Base-by-base conservation (phyloP, 2,797 vertebrate species). In the Sebastes dallii region DNA sequence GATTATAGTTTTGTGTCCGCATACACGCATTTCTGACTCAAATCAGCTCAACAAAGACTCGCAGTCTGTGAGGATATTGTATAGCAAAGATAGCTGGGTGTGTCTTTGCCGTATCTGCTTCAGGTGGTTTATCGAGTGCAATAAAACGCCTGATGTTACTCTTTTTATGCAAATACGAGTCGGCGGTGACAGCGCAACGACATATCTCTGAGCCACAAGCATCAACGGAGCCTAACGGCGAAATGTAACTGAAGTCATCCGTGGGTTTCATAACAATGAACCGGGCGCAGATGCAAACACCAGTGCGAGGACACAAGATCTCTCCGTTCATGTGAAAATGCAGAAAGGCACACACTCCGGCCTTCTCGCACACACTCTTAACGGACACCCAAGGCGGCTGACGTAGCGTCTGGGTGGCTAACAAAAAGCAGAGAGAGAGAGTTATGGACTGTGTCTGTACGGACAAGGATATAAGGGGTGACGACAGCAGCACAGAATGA, bases 101-200 rank as follows among this genome's bases (percentile, higher is more conserved):
- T 75, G 75, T 75, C 86, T 91, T 77, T 55, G 61, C 34, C 3
- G 2, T 79, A 79, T 86, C 83, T 32, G 42, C 79, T 80, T 84
- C 75, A 81, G 84, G 77, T 85, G 77, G 67, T 86, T 89, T 85
- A 89, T 72, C 62, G 85, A 81, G 59, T 4, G 65, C 78, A 90
- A 89, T 89, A 91, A 87, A 93, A 91, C 69, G 54, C 75, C 81
- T 32, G 77, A 88, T 91, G 88, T 86, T 80, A 62, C 86, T 86
- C 72, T 77, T 85, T 85, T 88, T 78, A 81, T 90, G 86, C 80
- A 89, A 92, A 92, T 86, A 71, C 4, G 34, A 66, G 74, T 79
- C 66, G 65, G 70, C 8, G 8, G 73, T 86, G 88, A 88, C 86
- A 88, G 81, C 82, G 22, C 77, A 62, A 72, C 88, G 86, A 91